Evolutionary conservation across 2,113 vertebrate species (phyloP).

Genomic region (Mormoops blainvillei): DNA sequence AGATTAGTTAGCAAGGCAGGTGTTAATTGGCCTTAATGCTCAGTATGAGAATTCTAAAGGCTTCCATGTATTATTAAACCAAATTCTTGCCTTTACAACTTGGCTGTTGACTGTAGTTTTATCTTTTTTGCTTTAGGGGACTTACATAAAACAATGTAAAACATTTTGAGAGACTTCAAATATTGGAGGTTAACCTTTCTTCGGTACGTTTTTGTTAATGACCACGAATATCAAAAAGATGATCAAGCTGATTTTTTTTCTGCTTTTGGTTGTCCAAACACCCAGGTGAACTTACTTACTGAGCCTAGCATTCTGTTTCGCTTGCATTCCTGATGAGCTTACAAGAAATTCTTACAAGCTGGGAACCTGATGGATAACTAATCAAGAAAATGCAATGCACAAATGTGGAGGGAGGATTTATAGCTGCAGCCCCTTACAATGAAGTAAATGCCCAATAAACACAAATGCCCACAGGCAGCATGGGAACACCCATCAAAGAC

Average conservation of each 20-base stretch:
- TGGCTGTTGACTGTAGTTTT: not conserved
- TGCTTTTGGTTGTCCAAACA: conserved; percentile 51
- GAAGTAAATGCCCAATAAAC: conserved; percentile 52
- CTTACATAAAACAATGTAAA: not conserved
- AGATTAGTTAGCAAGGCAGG: conserved; percentile 36
- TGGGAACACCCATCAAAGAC: conserved; percentile 22
- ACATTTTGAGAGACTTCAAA: not conserved
- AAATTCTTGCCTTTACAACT: not conserved
- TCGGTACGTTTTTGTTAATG: not conserved
- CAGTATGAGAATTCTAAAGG: conserved; percentile 31
- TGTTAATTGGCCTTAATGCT: conserved; percentile 48
- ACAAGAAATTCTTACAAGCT: conserved; percentile 22
- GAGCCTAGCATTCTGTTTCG: conserved; percentile 56
- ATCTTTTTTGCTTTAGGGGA: not conserved
- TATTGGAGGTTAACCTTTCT: not conserved
- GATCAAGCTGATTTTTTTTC: conserved; percentile 29
- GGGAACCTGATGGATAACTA: conserved; percentile 55
- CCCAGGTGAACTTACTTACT: conserved; percentile 60
- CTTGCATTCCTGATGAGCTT: conserved; percentile 49
- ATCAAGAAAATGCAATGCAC: conserved; percentile 66
- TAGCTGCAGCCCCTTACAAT: conserved; percentile 11
- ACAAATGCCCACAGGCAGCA: not conserved
- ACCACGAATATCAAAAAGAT: not conserved
- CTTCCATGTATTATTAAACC: conserved; percentile 17
- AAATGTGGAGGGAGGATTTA: not conserved